Evolutionary conservation across 2,797 vertebrate species (phyloP), one percentile per base, ranked within the genome.

Genomic region (Anguilla pacifica): DNA sequence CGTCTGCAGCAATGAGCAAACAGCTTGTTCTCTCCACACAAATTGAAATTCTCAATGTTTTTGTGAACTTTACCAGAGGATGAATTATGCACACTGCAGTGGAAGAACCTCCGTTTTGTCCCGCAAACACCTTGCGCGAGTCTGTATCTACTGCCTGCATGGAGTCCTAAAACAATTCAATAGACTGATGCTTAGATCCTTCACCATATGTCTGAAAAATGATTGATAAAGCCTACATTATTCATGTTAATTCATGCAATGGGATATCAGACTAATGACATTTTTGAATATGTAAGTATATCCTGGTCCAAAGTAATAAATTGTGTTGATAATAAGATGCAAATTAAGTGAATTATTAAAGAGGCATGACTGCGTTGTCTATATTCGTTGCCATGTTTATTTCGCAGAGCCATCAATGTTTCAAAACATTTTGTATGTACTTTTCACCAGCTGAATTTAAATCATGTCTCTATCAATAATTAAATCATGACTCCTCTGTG

Each of bases 281-380:
- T 91, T 95, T 93, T 93, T 84, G 95, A 96, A 96, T 96, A 95
- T 94, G 91, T 94, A 95, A 95, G 93, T 94, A 91, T 91, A 92
- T 92, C 92, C 91, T 91, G 90, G 92, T 95, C 93, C 85, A 88
- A 85, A 79, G 90, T 95, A 95, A 96, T 95, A 94, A 96, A 93
- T 95, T 93, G 93, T 94, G 91, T 93, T 93, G 95, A 95, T 96
- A 96, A 95, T 95, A 94, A 95, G 94, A 96, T 96, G 95, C 90
- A 95, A 95, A 96, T 96, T 87, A 86, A 17, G 85, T 95, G 94
- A 96, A 96, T 96, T 95, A 96, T 95, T 96, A 91, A 96, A 95
- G 90, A 95, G 93, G 91, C 93, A 92, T 93, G 92, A 94, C 93
- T 91, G 92, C 89, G 92, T 90, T 90, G 93, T 93, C 94, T 90